Evolutionary conservation across 2,113 vertebrate genomes (phyloP).

Genomic region (Cebidichthys violaceus): DNA sequence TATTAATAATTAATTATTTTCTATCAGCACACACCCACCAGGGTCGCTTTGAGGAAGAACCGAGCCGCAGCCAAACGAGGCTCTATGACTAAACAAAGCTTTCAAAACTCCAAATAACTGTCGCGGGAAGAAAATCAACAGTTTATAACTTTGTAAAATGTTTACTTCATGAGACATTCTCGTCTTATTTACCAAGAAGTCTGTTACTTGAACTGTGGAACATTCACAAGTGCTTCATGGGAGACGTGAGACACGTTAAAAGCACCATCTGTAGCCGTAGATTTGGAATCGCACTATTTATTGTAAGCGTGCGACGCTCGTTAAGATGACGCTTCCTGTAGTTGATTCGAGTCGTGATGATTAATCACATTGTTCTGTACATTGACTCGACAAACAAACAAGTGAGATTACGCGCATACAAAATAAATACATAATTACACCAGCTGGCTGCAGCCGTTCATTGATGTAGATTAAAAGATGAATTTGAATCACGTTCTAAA

Average conservation of each 20-base stretch:
- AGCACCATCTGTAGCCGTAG: not conserved
- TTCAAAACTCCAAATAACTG: not conserved
- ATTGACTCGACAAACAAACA: not conserved
- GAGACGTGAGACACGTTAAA: not conserved
- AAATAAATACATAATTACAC: not conserved
- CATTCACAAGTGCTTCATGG: not conserved
- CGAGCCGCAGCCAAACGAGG: not conserved
- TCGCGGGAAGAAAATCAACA: not conserved
- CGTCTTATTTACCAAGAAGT: not conserved
- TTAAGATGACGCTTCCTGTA: not conserved
- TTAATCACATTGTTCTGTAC: not conserved
- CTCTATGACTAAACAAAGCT: not conserved
- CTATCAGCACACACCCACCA: not conserved
- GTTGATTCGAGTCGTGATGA: not conserved
- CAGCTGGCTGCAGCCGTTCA: not conserved
- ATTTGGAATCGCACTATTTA: not conserved
- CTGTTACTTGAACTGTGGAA: not conserved
- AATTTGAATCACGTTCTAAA: not conserved
- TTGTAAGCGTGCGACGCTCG: not conserved
- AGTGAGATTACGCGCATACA: not conserved
- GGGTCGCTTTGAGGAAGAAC: not conserved
- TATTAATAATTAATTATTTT: not conserved
- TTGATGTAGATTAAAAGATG: not conserved
- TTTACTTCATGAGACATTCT: not conserved
- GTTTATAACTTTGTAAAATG: not conserved